These are phyloP conservation scores for Lutjanus campechanus DNA, from an alignment of 2,797 vertebrate species.

Conservation along the genomic window DNA sequence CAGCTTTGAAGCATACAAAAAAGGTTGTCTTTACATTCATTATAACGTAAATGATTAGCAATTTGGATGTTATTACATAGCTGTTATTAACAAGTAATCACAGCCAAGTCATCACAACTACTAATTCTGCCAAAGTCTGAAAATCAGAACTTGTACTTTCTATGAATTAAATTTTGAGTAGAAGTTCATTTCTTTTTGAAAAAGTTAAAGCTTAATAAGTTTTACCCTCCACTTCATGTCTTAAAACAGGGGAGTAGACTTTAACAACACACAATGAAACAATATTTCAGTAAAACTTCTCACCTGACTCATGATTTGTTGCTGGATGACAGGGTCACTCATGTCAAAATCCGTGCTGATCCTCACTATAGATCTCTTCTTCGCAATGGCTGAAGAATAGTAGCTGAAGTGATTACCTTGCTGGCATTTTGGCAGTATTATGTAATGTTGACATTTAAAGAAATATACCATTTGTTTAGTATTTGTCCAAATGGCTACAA, in stretches of 20 bases:
- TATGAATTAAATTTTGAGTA: neutral
- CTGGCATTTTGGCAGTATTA: neutral
- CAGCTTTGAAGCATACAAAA: slow-evolving; percentile 3
- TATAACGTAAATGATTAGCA: neutral
- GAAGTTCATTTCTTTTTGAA: no score
- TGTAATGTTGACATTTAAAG: neutral
- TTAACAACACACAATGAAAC: neutral
- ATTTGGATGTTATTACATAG: no score
- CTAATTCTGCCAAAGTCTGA: neutral
- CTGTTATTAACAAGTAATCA: neutral
- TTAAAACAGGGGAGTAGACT: neutral
- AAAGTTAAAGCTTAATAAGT: no score
- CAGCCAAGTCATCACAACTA: no score
- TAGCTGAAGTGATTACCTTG: neutral
- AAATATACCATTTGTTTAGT: neutral
- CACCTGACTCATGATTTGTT: slow-evolving; percentile 21
- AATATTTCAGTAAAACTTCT: neutral
- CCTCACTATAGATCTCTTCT: slow-evolving; percentile 1
- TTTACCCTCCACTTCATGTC: neutral
- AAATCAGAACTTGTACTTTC: neutral
- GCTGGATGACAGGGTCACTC: slow-evolving; percentile 13
- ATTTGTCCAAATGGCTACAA: neutral
- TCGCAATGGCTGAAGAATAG: neutral
- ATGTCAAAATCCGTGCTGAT: slow-evolving; percentile 6
- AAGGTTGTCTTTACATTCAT: neutral